These are phyloP conservation scores for Cryptotermes secundus DNA, from an alignment of 1,140 invertebrate genomes.

Conservation along the genomic window DNA sequence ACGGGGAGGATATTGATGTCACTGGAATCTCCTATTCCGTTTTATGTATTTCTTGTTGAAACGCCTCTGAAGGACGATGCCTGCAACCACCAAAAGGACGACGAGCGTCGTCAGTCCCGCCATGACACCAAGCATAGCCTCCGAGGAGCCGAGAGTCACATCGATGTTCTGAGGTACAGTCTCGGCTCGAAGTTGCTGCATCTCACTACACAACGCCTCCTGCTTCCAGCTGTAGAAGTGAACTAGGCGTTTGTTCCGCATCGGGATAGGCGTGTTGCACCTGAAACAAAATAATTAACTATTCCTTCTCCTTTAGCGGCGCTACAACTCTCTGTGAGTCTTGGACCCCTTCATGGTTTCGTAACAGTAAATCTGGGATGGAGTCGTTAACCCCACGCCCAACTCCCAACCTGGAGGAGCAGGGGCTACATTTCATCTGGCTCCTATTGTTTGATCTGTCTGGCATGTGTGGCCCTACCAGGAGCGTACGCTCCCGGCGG, in stretches of 20 bases:
- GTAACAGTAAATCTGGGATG: no score
- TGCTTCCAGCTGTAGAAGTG: constrained; percentile 54
- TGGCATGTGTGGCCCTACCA: no score
- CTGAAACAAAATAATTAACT: constrained; percentile 42
- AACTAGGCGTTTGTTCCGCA: constrained; percentile 49
- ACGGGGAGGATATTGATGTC: no score
- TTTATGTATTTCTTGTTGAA: no score
- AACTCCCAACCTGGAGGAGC: no score
- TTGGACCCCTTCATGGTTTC: no score
- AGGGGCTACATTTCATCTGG: no score
- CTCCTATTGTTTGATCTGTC: no score
- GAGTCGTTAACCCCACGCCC: no score
- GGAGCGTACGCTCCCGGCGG: no score
- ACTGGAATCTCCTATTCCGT: neutral
- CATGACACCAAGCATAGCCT: neutral
- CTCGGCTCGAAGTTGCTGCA: constrained; percentile 36
- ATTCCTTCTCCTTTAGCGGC: no score
- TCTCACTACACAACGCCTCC: constrained; percentile 47
- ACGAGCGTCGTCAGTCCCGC: neutral
- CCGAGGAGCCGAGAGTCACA: neutral
- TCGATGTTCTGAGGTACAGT: neutral
- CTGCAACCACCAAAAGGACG: constrained; percentile 1
- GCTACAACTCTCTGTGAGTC: no score
- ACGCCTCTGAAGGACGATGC: constrained; percentile 24
- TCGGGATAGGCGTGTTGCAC: constrained; percentile 47